phyloP scores from a whole-genome alignment of 2,113 vertebrate genomes.

The Dipodomys ordii region DNA sequence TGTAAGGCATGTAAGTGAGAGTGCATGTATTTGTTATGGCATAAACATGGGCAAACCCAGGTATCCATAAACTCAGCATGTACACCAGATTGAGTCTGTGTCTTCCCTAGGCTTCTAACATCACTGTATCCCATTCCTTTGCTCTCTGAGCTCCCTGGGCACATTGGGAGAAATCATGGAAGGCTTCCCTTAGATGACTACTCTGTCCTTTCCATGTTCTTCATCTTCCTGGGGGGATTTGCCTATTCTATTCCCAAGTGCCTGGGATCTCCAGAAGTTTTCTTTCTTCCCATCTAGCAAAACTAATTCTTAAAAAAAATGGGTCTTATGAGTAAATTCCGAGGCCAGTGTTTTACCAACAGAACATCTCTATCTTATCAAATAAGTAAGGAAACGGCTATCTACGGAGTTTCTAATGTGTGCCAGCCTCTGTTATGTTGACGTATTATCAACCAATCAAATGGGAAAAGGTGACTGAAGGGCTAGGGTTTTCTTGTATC shows the following conservation, averaged over 20 bases:
- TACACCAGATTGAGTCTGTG: neutral
- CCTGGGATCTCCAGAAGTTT: neutral
- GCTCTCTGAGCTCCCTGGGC: neutral
- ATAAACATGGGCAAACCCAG: neutral
- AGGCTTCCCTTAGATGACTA: neutral
- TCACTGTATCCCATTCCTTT: neutral
- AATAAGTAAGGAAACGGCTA: neutral
- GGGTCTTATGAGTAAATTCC: neutral
- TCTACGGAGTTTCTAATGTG: neutral
- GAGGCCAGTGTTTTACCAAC: neutral
- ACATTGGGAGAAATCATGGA: fast-evolving
- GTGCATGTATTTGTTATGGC: neutral
- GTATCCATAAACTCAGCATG: fast-evolving
- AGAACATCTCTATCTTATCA: neutral
- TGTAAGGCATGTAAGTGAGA: too few relatives aligned
- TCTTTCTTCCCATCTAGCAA: neutral
- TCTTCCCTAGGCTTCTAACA: neutral
- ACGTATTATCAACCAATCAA: neutral
- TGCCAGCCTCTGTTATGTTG: neutral
- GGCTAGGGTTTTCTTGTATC: neutral
- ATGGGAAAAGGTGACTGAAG: neutral
- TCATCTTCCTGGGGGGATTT: neutral
- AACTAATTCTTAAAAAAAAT: neutral
- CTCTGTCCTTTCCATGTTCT: neutral
- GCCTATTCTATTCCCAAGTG: neutral